These are phyloP conservation scores for Spilarctia lutea DNA, from an alignment of 2,888 invertebrate species.

Conservation along the genomic window DNA sequence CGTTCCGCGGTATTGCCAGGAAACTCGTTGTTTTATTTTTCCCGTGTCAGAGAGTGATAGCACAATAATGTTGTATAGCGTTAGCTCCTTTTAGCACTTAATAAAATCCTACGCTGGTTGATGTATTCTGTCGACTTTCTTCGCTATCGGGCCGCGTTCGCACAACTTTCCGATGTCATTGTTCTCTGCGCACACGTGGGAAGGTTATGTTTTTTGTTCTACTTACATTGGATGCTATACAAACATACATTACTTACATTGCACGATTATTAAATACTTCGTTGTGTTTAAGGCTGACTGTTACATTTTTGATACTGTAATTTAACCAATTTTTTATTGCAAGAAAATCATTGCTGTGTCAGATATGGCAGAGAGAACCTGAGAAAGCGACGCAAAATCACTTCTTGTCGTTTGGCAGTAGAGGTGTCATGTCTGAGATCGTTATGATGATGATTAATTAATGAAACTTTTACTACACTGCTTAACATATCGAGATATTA, in stretches of 20 bases:
- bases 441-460: no score
- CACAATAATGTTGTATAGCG: constrained; percentile 39
- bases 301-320: neutral
- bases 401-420: no score
- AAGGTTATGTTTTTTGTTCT: constrained; percentile 64
- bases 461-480: no score
- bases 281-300: neutral
- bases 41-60: constrained; percentile 44
- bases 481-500: no score
- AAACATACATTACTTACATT: neutral
- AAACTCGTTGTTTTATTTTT: constrained; percentile 59
- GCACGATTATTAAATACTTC: neutral
- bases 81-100: constrained; percentile 50
- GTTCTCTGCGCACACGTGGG: constrained; percentile 67
- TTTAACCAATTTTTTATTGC: no score
- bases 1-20: constrained; percentile 69
- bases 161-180: constrained; percentile 80
- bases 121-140: constrained; percentile 68
- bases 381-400: no score
- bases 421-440: no score
- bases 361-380: no score
- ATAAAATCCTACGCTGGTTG: constrained; percentile 43
- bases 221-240: constrained; percentile 34
- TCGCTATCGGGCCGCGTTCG: constrained; percentile 66
- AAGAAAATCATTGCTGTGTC: no score